These are phyloP conservation scores for Leptobrachium leishanense DNA, from an alignment of 2,113 vertebrate species.

Conservation along the genomic window DNA sequence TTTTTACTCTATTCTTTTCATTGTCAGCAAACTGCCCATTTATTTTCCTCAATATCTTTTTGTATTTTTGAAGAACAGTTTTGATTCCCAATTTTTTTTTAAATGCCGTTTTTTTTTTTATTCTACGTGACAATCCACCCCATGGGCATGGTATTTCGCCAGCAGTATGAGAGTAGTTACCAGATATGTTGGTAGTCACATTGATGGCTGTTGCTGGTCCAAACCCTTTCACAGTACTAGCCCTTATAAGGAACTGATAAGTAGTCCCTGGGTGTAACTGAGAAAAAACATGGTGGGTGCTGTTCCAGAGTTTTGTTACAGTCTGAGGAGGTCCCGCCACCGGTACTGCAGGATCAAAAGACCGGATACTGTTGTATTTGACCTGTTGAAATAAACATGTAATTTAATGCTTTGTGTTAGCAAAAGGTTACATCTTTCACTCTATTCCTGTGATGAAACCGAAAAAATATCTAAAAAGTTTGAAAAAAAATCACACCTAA, in stretches of 20 bases:
- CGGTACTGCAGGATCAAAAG: constrained; percentile 90
- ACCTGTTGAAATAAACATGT: constrained; percentile 68
- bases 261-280: constrained; percentile 93
- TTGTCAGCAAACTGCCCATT: no score
- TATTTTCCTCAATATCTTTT: no score
- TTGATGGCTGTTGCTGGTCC: constrained; percentile 87
- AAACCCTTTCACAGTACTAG: constrained; percentile 93
- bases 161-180: constrained; percentile 59
- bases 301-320: constrained; percentile 88
- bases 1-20: no score
- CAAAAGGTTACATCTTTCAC: no score
- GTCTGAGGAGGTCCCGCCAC: constrained; percentile 85
- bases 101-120: no score
- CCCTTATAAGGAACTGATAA: constrained; percentile 91
- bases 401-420: no score
- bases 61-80: no score
- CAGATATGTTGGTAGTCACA: constrained; percentile 96
- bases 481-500: no score
- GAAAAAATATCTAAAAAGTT: no score
- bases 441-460: no score
- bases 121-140: not conserved
- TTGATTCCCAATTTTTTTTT: no score
- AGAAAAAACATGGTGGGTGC: constrained; percentile 86
- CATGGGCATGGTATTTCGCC: not conserved
- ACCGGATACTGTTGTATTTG: constrained; percentile 87